Conservation (phyloP, 1,140 invertebrate species). For the Anastrepha obliqua region DNA sequence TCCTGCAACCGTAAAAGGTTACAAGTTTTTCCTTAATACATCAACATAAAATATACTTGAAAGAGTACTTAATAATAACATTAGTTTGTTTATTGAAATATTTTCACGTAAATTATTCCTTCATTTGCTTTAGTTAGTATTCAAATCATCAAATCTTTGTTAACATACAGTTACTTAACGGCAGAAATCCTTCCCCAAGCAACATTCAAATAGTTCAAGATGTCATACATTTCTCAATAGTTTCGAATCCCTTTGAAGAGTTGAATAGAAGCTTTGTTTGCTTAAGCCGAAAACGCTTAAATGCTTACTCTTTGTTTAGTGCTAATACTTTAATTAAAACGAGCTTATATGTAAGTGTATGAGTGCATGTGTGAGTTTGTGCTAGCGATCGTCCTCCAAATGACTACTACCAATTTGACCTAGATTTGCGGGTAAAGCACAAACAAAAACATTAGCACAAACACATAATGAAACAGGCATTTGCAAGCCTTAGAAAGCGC, state of each 20-base stretch:
- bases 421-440: neutral
- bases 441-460: neutral
- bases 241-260: neutral
- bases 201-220: neutral
- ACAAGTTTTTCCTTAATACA: too few relatives aligned
- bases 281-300: slow-evolving; percentile 7
- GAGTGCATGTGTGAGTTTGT: neutral
- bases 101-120: too few relatives aligned
- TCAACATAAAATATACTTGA: too few relatives aligned
- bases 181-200: neutral
- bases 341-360: neutral
- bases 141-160: too few relatives aligned
- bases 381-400: neutral
- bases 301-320: neutral
- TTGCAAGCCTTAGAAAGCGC: neutral
- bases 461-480: slow-evolving; percentile 10
- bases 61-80: too few relatives aligned
- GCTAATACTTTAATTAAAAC: slow-evolving; percentile 30
- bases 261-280: neutral
- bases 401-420: slow-evolving; percentile 24
- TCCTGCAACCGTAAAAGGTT: too few relatives aligned
- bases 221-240: neutral
- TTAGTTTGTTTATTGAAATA: too few relatives aligned
- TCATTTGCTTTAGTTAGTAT: too few relatives aligned
- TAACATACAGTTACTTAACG: too few relatives aligned